Percentiles rank a stretch among this genome's conserved stretches.
Conservation (phyloP, 2,888 invertebrate species). For the Apamea epomidion region DNA sequence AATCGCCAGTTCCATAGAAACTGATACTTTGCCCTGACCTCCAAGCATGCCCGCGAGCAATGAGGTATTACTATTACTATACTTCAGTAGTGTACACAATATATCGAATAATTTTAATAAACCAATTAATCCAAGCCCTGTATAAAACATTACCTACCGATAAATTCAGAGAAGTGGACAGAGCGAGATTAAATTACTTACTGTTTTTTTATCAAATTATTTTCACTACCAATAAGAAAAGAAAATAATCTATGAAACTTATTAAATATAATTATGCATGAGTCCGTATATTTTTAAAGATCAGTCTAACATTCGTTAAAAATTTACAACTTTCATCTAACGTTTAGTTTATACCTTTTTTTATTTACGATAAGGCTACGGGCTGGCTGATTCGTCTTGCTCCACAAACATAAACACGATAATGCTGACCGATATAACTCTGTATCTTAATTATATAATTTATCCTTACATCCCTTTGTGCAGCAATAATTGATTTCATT, state of each 20-base stretch:
- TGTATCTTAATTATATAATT: constrained; percentile 46
- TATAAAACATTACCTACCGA: constrained; percentile 82
- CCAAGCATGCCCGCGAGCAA: constrained; percentile 79
- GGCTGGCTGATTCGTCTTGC: constrained; percentile 64
- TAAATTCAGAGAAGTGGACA: constrained; percentile 83
- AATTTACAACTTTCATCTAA: constrained; percentile 80
- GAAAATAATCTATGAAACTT: constrained; percentile 82
- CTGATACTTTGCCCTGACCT: constrained; percentile 53
- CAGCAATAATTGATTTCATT: constrained; percentile 57
- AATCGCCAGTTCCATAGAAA: constrained; percentile 51
- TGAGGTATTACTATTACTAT: constrained; percentile 70
- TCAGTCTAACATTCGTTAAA: constrained; percentile 90
- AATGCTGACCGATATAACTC: constrained; percentile 47
- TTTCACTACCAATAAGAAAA: constrained; percentile 76
- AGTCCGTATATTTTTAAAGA: constrained; percentile 88
- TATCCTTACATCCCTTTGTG: constrained; percentile 49
- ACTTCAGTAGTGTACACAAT: constrained; percentile 71
- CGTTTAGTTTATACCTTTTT: constrained; percentile 75
- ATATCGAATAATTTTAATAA: constrained; percentile 68
- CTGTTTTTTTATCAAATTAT: constrained; percentile 73
- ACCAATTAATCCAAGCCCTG: constrained; percentile 79
- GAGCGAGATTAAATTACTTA: constrained; percentile 76
- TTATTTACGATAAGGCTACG: constrained; percentile 82
- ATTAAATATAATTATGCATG: constrained; percentile 75
- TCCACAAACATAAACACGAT: constrained; percentile 65